Conservation (phyloP, 2,888 invertebrate genomes). For the Leptodirus hochenwartii region DNA sequence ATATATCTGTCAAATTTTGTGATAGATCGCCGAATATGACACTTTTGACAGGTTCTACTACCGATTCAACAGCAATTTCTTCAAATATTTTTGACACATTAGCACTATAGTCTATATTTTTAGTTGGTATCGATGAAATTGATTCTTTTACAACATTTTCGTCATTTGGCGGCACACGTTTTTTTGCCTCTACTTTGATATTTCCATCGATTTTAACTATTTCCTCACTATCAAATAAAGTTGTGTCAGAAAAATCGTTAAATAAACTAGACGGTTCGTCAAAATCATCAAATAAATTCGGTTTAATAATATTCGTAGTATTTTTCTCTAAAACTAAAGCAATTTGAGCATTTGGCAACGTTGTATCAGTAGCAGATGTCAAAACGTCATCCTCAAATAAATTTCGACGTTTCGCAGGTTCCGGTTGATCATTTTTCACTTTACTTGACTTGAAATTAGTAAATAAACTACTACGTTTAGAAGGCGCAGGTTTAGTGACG, state of each 20-base stretch:
- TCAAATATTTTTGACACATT: constrained; percentile 2
- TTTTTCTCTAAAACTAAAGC: background rate
- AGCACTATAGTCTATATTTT: too few relatives aligned
- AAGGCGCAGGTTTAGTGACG: too few relatives aligned
- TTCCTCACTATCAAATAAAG: too few relatives aligned
- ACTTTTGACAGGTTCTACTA: too few relatives aligned
- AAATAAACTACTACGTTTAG: too few relatives aligned
- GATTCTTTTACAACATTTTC: too few relatives aligned
- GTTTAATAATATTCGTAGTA: constrained; percentile 3
- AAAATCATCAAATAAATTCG: constrained; percentile 9
- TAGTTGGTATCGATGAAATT: too few relatives aligned
- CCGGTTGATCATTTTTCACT: background rate
- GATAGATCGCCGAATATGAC: constrained; percentile 15
- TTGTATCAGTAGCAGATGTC: too few relatives aligned
- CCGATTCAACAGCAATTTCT: too few relatives aligned
- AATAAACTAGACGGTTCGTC: constrained; percentile 8
- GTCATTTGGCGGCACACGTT: background rate
- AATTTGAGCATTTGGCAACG: background rate
- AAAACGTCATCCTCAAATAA: constrained; percentile 6
- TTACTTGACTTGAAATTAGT: too few relatives aligned
- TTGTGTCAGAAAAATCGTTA: constrained; percentile 9
- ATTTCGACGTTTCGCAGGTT: background rate
- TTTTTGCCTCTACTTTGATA: constrained; percentile 4
- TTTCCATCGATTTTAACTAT: constrained; percentile 2
- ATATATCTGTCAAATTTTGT: too few relatives aligned